Conservation (phyloP, 2,797 vertebrate species). For the Paedocypris micromegethes region DNA sequence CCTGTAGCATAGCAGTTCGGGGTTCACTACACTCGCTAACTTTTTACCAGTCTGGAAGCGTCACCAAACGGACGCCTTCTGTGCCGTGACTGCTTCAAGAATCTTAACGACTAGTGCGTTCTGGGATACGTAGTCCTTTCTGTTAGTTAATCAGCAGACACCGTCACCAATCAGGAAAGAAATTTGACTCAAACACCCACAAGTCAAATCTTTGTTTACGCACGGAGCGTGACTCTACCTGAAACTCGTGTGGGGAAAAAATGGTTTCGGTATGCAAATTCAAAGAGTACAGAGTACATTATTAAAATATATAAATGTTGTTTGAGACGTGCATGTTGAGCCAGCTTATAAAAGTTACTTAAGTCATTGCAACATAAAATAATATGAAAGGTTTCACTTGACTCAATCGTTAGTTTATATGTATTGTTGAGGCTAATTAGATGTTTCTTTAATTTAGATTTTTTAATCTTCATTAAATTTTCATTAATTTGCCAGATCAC, state of each 20-base stretch:
- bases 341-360: too few relatives aligned
- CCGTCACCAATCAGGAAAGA: slow-evolving; percentile 11
- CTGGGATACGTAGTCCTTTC: slow-evolving; percentile 60
- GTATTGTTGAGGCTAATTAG: too few relatives aligned
- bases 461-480: too few relatives aligned
- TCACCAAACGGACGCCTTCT: slow-evolving; percentile 38
- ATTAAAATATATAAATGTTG: too few relatives aligned
- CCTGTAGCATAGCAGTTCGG: slow-evolving; percentile 15
- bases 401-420: too few relatives aligned
- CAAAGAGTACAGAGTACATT: neutral
- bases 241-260: slow-evolving; percentile 57
- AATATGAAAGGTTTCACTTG: too few relatives aligned
- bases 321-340: too few relatives aligned
- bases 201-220: slow-evolving; percentile 48
- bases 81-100: slow-evolving; percentile 39
- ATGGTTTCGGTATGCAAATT: slow-evolving; percentile 59
- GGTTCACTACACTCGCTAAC: neutral
- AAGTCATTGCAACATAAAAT: too few relatives aligned
- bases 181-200: slow-evolving; percentile 59
- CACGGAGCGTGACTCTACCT: slow-evolving; percentile 58
- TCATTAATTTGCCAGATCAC: too few relatives aligned
- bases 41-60: slow-evolving; percentile 43
- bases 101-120: slow-evolving; percentile 45
- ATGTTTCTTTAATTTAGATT: too few relatives aligned
- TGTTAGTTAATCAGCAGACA: neutral